These are phyloP conservation scores for Archips xylosteana DNA, from an alignment of 2,888 invertebrate genomes.

Conservation along the genomic window DNA sequence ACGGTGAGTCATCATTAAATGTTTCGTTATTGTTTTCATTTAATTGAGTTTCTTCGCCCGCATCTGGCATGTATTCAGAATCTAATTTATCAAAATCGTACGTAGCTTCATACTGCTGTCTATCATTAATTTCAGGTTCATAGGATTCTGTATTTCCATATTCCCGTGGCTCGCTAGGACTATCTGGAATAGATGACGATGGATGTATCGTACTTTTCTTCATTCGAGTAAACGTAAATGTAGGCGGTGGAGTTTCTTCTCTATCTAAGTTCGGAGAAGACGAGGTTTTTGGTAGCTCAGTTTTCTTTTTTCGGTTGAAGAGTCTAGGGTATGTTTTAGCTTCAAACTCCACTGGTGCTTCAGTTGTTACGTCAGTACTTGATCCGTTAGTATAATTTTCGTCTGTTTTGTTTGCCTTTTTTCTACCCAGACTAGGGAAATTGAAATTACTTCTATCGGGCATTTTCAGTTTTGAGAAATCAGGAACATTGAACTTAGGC, in stretches of 20 bases:
- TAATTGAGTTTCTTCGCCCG: constrained; percentile 58
- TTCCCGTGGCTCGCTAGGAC: constrained; percentile 74
- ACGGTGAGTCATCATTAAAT: constrained; percentile 66
- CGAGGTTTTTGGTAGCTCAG: constrained; percentile 77
- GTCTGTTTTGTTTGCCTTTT: constrained; percentile 74
- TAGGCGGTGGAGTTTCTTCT: constrained; percentile 86
- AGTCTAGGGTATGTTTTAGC: constrained; percentile 92
- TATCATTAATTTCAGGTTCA: constrained; percentile 71
- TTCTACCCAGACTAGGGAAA: constrained; percentile 87
- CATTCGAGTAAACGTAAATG: constrained; percentile 88
- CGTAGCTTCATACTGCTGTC: constrained; percentile 69
- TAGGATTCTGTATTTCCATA: constrained; percentile 75
- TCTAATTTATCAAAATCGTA: constrained; percentile 86
- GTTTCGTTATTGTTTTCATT: constrained; percentile 59
- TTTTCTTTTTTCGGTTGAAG: constrained; percentile 82
- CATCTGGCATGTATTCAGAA: constrained; percentile 85
- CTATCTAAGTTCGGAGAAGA: constrained; percentile 82
- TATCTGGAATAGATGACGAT: constrained; percentile 74
- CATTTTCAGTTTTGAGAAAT: constrained; percentile 84
- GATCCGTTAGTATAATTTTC: constrained; percentile 70
- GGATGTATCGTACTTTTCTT: constrained; percentile 81
- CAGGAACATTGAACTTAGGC: constrained; percentile 83
- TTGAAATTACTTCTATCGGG: constrained; percentile 87
- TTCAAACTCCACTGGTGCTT: constrained; percentile 88
- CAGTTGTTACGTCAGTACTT: constrained; percentile 70